Evolutionary conservation across 1,140 invertebrate species (phyloP), one percentile per base, ranked within the genome.

Genomic region (Pemphigus obesinymphae): DNA sequence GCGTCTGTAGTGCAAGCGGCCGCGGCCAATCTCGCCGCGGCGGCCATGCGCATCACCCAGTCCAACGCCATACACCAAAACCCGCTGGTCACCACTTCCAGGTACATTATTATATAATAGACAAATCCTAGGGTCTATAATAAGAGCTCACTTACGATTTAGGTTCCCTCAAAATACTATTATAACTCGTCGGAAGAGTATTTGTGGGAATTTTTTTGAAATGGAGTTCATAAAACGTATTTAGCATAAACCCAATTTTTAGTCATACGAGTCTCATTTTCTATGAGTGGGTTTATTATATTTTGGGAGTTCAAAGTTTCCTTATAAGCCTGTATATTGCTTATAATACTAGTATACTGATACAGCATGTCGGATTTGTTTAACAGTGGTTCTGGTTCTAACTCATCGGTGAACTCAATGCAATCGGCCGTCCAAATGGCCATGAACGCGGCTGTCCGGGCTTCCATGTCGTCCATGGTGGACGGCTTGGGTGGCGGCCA

Each of bases 11-110:
- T 92, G 17, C 91, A 92, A 85, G 93, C 89, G 17, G 90, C 91
- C 81, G 90, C 94, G 48, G 93, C 93, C 8, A 94, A 93, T 83
- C 86, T 94, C 68, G 93, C 92, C 0, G 76, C 76, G 3, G 91
- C 92, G 31, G 92, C 93, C 1, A 95, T 94, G 93, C 88, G 93
- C 83, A 92, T 94, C 88, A 90, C 90, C 76, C 84, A 85, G 29
- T 83, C 83, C 37, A 83, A 82, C 20, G 48, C 82, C 15, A 76
- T 85, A 15, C 84, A 85, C 58, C 84, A 84, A 34, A 85, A 84
- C 66, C 83, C 83, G 34, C 84, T 85, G 82, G 83, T 83, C 34
- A 73, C 81, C 66, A 83, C 85, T 61, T 85, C 85, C 72, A 86
- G 85, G 85, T 86, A 83, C 68, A 23, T 11, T n/a, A 45, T 20